Evolutionary conservation across 2,797 vertebrate species (phyloP).

Genomic region (Tokudaia tokunoshimensis): DNA sequence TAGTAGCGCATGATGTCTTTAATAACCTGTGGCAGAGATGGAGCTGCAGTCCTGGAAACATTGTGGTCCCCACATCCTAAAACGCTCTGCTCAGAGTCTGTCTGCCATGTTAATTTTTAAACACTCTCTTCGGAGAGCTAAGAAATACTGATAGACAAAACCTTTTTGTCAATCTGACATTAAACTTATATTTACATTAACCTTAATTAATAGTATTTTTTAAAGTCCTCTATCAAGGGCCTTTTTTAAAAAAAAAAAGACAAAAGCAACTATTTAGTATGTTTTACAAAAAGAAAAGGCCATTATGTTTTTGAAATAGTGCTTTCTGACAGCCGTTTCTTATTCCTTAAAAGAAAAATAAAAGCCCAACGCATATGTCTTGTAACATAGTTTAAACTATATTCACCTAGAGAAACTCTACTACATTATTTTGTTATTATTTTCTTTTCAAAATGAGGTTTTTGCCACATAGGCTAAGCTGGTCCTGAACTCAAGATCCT

Average conservation of each 20-base stretch:
- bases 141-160: slow-evolving; percentile 52
- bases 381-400: not conserved
- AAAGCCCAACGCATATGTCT: not conserved
- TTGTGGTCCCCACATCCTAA: not conserved
- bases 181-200: slow-evolving; percentile 43
- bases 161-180: slow-evolving; percentile 49
- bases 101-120: slow-evolving; percentile 62
- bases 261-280: slow-evolving; percentile 55
- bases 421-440: slow-evolving; percentile 37
- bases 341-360: not conserved
- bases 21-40: slow-evolving; percentile 23
- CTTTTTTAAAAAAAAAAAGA: not conserved
- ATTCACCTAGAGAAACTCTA: not conserved
- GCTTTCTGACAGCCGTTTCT: not conserved
- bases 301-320: not conserved
- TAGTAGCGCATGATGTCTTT: slow-evolving; percentile 4
- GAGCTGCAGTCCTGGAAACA: slow-evolving; percentile 48
- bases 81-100: not conserved
- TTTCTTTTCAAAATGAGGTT: not conserved
- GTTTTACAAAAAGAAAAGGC: slow-evolving; percentile 68
- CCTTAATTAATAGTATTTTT: slow-evolving; percentile 53
- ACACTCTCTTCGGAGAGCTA: slow-evolving; percentile 52
- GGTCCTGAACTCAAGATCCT: not conserved
- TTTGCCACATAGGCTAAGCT: not conserved
- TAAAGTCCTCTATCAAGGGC: slow-evolving; percentile 34